Conservation (phyloP, 2,888 invertebrate genomes). For the Orchestes rusci region DNA sequence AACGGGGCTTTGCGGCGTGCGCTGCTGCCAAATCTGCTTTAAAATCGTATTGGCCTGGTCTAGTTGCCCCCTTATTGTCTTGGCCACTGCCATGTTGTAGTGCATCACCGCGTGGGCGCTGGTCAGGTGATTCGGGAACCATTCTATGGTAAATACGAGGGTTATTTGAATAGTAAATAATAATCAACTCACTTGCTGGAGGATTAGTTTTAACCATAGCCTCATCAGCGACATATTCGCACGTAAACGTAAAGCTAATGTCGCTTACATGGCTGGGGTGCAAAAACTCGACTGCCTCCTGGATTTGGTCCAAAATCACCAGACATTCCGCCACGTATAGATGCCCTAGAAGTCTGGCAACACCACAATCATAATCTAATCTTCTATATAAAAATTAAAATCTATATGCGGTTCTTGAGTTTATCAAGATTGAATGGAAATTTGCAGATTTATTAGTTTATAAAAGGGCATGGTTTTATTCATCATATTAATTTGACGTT, state of each 20-base stretch:
- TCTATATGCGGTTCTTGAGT: neutral
- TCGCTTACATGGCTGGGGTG: constrained; percentile 66
- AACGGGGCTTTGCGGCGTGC: constrained; percentile 45
- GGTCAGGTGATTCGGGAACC: constrained; percentile 57
- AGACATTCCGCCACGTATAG: constrained; percentile 86
- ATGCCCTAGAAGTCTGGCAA: constrained; percentile 77
- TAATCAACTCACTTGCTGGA: constrained; percentile 36
- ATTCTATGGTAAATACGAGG: constrained; percentile 44
- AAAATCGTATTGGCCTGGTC: constrained; percentile 50
- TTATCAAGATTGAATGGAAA: too few species aligned
- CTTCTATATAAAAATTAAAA: neutral
- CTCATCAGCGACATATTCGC: constrained; percentile 43
- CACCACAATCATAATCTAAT: too few species aligned
- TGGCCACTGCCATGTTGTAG: constrained; percentile 72
- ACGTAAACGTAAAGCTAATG: constrained; percentile 44
- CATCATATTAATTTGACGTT: too few species aligned
- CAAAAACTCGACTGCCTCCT: constrained; percentile 77
- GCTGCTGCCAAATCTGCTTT: constrained; percentile 50
- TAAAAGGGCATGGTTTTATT: too few species aligned
- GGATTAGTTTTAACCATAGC: constrained; percentile 40
- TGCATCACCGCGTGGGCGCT: constrained; percentile 65
- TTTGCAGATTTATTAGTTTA: too few species aligned
- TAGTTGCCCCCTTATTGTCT: constrained; percentile 66
- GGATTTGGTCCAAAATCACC: constrained; percentile 71
- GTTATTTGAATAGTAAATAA: too few species aligned